Percentiles rank a stretch among this genome's conserved stretches.
Evolutionary conservation across 2,113 vertebrate species (phyloP).

Genomic region (Crypturellus undulatus): DNA sequence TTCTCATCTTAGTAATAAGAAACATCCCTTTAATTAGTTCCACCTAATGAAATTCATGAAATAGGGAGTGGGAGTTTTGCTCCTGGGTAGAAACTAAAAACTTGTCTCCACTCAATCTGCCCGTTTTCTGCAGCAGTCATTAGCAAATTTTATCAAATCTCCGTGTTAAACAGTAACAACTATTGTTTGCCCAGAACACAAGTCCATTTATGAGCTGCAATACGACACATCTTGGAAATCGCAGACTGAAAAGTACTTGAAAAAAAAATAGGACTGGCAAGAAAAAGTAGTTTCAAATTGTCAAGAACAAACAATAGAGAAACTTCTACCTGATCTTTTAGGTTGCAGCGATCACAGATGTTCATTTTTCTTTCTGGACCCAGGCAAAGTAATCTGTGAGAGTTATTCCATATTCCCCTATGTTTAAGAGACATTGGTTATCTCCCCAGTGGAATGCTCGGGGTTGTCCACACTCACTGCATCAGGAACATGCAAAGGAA

Average conservation of each 20-base stretch:
- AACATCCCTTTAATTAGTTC: conserved; percentile 68
- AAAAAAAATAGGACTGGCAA: conserved; percentile 11
- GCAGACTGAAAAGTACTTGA: conserved; percentile 44
- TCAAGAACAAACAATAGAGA: conserved; percentile 34
- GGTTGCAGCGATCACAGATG: background rate
- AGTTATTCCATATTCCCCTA: background rate
- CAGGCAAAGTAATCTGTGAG: background rate
- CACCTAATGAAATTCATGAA: conserved; percentile 70
- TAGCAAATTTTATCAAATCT: conserved; percentile 67
- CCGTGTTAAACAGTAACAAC: conserved; percentile 63
- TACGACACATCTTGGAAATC: conserved; percentile 57
- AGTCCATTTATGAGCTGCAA: conserved; percentile 67
- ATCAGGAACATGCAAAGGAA: background rate
- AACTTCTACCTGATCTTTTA: conserved; percentile 25
- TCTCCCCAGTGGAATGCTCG: background rate
- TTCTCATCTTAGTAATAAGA: conserved; percentile 51
- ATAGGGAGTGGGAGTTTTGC: conserved; percentile 61
- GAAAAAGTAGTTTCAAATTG: conserved; percentile 39
- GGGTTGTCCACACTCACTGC: background rate
- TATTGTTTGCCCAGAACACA: conserved; percentile 67
- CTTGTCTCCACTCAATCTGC: conserved; percentile 45
- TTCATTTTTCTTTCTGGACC: background rate
- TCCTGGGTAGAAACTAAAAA: conserved; percentile 54
- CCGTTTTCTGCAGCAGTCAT: conserved; percentile 55
- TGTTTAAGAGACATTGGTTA: background rate